phyloP scores from a whole-genome alignment of 2,888 invertebrate species.

The Aleiodes leptofemur region DNA sequence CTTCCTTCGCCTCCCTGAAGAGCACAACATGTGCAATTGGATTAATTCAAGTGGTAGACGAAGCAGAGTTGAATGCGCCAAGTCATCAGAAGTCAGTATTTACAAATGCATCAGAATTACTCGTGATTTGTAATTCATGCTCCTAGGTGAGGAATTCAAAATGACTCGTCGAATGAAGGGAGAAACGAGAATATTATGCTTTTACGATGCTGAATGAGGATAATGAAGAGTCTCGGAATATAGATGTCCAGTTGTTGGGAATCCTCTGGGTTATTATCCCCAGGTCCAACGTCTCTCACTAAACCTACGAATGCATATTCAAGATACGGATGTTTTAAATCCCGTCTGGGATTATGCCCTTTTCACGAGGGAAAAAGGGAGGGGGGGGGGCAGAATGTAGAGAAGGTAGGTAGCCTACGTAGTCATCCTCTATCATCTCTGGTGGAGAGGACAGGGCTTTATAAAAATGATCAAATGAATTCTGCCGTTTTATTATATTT shows the following conservation, averaged over 20 bases:
- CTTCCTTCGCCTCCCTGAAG: slow-evolving; percentile 39
- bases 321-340: slow-evolving; percentile 74
- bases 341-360: slow-evolving; percentile 66
- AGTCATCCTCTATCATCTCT: slow-evolving; percentile 42
- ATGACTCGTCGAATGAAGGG: not conserved
- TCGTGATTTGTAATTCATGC: slow-evolving; percentile 27
- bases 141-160: not conserved
- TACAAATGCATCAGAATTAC: not conserved
- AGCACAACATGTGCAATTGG: slow-evolving; percentile 66
- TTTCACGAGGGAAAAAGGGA: slow-evolving; percentile 44
- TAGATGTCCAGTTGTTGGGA: slow-evolving; percentile 40
- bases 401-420: slow-evolving; percentile 26
- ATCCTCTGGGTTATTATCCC: slow-evolving; percentile 36
- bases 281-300: slow-evolving; percentile 55
- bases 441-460: slow-evolving; percentile 22
- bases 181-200: not conserved
- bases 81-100: slow-evolving; percentile 21
- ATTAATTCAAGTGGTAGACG: slow-evolving; percentile 64
- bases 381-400: slow-evolving; percentile 41
- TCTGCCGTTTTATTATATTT: slow-evolving; percentile 67
- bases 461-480: slow-evolving; percentile 45
- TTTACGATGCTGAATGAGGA: not conserved
- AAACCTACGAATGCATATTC: slow-evolving; percentile 70
- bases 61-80: slow-evolving; percentile 10
- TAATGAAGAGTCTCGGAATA: not conserved